Base-by-base conservation (phyloP, 1,140 invertebrate genomes). In the Drosophila mojavensis region DNA sequence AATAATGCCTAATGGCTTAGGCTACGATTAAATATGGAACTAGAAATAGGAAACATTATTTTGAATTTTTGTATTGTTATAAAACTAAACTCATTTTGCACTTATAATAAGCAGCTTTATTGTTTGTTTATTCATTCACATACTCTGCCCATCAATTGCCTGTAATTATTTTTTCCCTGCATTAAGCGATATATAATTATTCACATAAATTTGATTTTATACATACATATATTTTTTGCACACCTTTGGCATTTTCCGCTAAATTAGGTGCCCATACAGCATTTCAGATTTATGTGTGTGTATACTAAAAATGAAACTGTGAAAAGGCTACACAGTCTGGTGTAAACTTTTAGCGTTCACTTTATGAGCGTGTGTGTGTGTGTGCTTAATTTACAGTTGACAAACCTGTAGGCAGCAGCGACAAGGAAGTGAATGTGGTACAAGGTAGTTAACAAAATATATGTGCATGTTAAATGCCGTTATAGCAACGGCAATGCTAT, bases 401-500 rank as follows among this genome's bases (percentile, higher is more conserved):
- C 51, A 74, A 74, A 74, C 70, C 66, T 74, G 71, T 69, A 62
- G 17, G 33, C 33, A 33, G 33, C 33, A 33, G 33, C 59, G 28
- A 74, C 51, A 63, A 74, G 71, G 71, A 74, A 74, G 71, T 74
- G 71, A 74, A 74, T 74, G 71, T 74, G 71, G 71, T 65, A 69
- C 71, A 74, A 69, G 45, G 58, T 50, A 60, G 45, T 59, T 55
- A 63, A 67, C 24, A 55, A 66, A 61, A 13, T 36, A 36, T 41
- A 28, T 60, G 56, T 51, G 26, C 51, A 10, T 50, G 60, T 51
- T 17, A 24, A 43, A 15, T 55, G 50, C 65, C 65, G 65, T 62
- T 69, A 69, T 48, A 45, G 61, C 39, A 47, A n/a, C 51, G 28
- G 53, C 41, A 69, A 69, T 53, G 24, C 51, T 62, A 36, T 45